Base-by-base conservation (phyloP, 2,888 invertebrate genomes). In the Microdon myrmicae region DNA sequence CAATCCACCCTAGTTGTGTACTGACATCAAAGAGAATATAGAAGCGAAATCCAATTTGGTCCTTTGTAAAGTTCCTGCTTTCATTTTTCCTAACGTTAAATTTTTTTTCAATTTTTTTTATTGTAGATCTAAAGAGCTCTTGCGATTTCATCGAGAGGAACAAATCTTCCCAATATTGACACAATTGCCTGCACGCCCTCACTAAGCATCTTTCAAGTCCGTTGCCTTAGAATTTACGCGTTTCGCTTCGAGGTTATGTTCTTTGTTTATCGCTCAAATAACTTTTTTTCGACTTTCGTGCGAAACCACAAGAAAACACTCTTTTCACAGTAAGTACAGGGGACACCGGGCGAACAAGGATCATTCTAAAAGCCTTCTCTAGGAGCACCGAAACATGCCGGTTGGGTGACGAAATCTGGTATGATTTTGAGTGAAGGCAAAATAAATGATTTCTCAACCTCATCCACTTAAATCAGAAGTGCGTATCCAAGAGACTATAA, bases 401-500 rank as follows among this genome's bases (percentile, higher is more conserved):
- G n/a, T 64, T 51, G 64, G 51, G 64, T 64, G 64, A 38, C 32
- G 37, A 64, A 35, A 31, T 58, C 48, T 22, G 12, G 12, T 22
- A 14, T 10, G 31, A 7, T 12, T 8, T 8, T 3, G 9, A 32
- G 8, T n/a, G 26, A n/a, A 13, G 22, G 16, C 16, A 12, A 25
- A 37, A 53, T 38, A 64, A 58, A 56, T 32, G 37, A 43, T 51
- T 56, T 25, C 29, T 43, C 31, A 37, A 35, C 48, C 58, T 64
- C 51, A 58, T 64, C 43, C 51, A 58, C 64, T 58, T 41, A 58
- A 64, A 51, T 64, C 53, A 51, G 32, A 64, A 64, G 58, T 64
- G 64, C 58, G 64, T 64, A 64, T 58, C 58, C 58, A 58, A 58
- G 51, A 58, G 61, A 49, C 60, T 37, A 41, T 64, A 56, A 64